Conservation (phyloP, 2,888 invertebrate genomes). For the Parnassius mnemosyne region DNA sequence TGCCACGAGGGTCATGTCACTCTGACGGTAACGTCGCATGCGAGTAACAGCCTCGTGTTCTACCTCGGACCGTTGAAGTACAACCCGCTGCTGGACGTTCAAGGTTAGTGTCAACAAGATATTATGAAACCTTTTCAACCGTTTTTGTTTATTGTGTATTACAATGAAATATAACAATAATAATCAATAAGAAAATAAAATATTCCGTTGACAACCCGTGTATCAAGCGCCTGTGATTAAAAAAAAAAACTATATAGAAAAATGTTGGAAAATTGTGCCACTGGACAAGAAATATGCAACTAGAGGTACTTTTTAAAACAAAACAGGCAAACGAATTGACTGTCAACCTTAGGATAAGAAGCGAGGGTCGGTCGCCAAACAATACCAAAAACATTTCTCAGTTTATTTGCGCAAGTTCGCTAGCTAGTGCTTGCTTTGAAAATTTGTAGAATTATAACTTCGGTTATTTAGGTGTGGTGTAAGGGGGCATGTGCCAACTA, state of each 20-base stretch:
- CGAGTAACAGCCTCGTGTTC: conserved; percentile 90
- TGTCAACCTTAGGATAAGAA: conserved; percentile 16
- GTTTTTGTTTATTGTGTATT: no score
- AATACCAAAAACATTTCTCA: conserved; percentile 18
- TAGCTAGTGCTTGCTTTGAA: conserved; percentile 2
- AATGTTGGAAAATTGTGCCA: no score
- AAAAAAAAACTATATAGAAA: no score
- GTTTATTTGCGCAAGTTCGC: conserved; percentile 15
- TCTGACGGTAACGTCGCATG: conserved; percentile 88
- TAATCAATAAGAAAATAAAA: no score
- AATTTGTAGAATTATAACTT: no score
- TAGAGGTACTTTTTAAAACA: conserved; percentile 10
- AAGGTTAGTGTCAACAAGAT: conserved; percentile 66
- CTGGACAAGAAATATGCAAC: conserved; percentile 16
- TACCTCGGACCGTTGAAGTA: conserved; percentile 91
- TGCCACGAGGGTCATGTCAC: conserved; percentile 92
- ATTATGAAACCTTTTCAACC: no score
- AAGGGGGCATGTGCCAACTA: not conserved
- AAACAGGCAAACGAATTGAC: conserved; percentile 18
- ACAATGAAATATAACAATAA: no score
- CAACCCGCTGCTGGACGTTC: conserved; percentile 83
- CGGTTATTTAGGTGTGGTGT: no score
- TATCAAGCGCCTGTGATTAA: no score
- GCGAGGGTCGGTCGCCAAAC: conserved; percentile 17
- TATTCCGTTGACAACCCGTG: no score